phyloP scores from a whole-genome alignment of 2,113 vertebrate genomes.

The Diadophis punctatus region DNA sequence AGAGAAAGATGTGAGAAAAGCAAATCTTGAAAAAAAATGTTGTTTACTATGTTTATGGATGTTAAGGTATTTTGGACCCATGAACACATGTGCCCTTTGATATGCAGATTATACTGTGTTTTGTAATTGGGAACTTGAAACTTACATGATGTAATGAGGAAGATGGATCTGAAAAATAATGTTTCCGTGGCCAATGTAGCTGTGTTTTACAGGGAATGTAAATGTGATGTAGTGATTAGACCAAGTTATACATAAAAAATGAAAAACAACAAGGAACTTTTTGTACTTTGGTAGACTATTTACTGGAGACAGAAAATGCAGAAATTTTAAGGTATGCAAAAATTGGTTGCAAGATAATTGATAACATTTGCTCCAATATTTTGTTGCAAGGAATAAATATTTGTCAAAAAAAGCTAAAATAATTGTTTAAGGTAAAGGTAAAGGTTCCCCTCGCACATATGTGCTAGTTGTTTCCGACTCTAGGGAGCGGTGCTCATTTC shows the following conservation, averaged over 20 bases:
- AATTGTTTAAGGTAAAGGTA: neutral
- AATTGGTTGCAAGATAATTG: neutral
- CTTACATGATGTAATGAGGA: neutral
- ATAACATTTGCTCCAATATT: neutral
- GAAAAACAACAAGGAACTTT: neutral
- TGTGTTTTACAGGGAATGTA: neutral
- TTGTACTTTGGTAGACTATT: neutral
- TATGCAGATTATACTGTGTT: neutral
- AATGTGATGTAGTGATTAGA: neutral
- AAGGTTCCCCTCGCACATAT: no score
- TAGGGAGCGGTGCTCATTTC: no score
- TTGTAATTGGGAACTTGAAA: neutral
- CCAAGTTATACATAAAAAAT: neutral
- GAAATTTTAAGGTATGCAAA: neutral
- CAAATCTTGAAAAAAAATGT: neutral
- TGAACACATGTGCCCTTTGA: neutral
- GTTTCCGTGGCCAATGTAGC: neutral
- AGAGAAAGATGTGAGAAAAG: neutral
- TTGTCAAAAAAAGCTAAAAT: neutral
- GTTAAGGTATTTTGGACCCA: neutral
- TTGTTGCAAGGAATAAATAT: neutral
- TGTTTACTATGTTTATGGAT: neutral
- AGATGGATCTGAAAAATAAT: neutral
- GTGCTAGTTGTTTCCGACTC: no score
- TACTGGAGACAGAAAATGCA: neutral